Base-by-base conservation (phyloP, 1,140 invertebrate genomes). In the Leptinotarsa texana region DNA sequence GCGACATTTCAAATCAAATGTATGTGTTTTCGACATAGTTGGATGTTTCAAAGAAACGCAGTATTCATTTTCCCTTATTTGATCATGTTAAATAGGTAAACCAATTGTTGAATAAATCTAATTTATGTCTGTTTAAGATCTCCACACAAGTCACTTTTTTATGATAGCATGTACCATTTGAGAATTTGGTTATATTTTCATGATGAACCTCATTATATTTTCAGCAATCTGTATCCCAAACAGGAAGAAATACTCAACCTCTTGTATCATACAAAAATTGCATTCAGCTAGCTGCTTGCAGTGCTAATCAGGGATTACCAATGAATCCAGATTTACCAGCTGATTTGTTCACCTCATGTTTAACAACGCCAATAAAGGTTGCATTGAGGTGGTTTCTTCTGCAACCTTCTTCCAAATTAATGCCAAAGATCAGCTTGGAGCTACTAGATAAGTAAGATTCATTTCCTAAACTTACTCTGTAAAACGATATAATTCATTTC, bases 301-400 rank as follows among this genome's bases (percentile, higher is more conserved):
- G 93, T 42, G 91, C 92, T 17, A 93, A 93, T 83, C 96, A 99
- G 87, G 92, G 94, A 77, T 89, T 99, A 76, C 98, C 98, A 5
- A 98, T 98, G 95, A 96, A 98, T 88, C 95, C 98, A 22, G 95
- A 98, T 86, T 88, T 99, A 78, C 98, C 98, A n/a, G 98, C 98
- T 17, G 98, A 99, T 89, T 89, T 99, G 63, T 99, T 99, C 87
- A 99, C 98, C 22, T 91, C 96, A 22, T 99, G 98, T 86, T 90
- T 99, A 73, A 99, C 98, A 21, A 99, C 98, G 18, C 98, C 98
- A 47, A 98, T 99, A 81, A 97, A 96, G 89, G 98, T 98, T 81
- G 97, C 96, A 47, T 87, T 99, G 62, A 91, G 94, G 82, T 99
- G 96, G 96, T 97, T 95, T 89, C 93, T 96, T 62, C 89, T 97